Evolutionary conservation across 2,113 vertebrate species (phyloP), one percentile per base, ranked within the genome.

Genomic region (Todiramphus chloris): DNA sequence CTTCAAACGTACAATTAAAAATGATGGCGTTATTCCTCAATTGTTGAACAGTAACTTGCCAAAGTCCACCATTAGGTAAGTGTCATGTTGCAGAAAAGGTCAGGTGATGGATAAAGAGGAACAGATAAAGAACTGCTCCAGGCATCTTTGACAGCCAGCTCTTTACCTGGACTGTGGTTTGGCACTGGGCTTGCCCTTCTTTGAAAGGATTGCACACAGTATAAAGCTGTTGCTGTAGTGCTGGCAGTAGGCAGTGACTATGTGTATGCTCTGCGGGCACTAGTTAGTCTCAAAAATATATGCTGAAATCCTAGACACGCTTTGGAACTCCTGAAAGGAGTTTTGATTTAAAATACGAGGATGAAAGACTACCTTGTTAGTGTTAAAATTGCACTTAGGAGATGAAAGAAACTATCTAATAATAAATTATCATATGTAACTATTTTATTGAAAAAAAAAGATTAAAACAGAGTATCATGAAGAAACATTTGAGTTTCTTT

Each of bases 391-490:
- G 56, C 88, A 87, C 74, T 89, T 93, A 48, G 5, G 30, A 94
- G 55, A 97, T 41, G 35, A 87, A 51, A 94, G 59, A 81, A 75
- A 69, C 43, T 85, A 20, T 77, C 35, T 89, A 96, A 94, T 95
- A 93, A 93, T 93, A 92, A 97, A 90, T 93, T 95, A 93, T 62
- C 46, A 85, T 53, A 81, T 90, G 20, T 87, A 96, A 97, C 91
- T 95, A 77, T 84, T 96, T 96, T 96, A 94, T 83, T 89, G 83
- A 84, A 96, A 97, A 96, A 96, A 96, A 95, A 79, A 14, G 11
- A 89, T 96, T 94, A 78, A 93, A 93, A 84, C 11, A 37, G 30
- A 80, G 14, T 80, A 90, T 97, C 89, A 58, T 78, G 80, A 70
- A 84, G 75, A 96, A 97, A 86, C 41, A 90, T 94, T 96, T 10